These are phyloP conservation scores for Phaedon cochleariae DNA, from an alignment of 2,888 invertebrate species.

Conservation along the genomic window DNA sequence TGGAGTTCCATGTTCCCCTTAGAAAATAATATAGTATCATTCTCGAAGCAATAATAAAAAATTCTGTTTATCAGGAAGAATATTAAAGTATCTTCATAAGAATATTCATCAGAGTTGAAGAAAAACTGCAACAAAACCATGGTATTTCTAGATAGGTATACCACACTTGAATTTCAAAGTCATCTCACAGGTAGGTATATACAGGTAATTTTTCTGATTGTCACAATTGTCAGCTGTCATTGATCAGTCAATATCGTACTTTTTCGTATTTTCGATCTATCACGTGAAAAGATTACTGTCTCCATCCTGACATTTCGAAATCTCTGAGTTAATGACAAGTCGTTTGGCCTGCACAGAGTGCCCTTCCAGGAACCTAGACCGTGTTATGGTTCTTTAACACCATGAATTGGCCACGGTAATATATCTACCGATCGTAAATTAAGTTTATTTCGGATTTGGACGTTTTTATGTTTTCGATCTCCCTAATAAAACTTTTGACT, in stretches of 20 bases:
- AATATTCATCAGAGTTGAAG: no score
- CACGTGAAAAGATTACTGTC: background rate
- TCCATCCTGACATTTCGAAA: conserved; percentile 12
- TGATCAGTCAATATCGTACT: no score
- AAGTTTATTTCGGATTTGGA: conserved; percentile 31
- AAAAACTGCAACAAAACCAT: no score
- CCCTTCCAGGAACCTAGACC: conserved; percentile 30
- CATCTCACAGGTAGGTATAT: no score
- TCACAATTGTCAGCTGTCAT: no score
- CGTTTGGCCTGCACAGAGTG: conserved; percentile 19
- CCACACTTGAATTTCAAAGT: no score
- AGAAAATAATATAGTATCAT: background rate
- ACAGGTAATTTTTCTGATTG: no score
- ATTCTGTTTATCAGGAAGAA: background rate
- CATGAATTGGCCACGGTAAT: conserved; percentile 47
- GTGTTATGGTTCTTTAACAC: conserved; percentile 43
- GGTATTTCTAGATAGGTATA: no score
- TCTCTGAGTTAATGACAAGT: background rate
- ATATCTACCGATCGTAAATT: conserved; percentile 34
- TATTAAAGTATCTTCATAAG: no score
- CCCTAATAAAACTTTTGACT: conserved; percentile 25
- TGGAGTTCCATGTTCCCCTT: background rate
- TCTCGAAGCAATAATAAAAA: background rate
- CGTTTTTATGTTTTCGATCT: conserved; percentile 28
- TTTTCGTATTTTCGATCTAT: no score